Conservation (phyloP, 2,888 invertebrate species). For the Tortricodes alternella region DNA sequence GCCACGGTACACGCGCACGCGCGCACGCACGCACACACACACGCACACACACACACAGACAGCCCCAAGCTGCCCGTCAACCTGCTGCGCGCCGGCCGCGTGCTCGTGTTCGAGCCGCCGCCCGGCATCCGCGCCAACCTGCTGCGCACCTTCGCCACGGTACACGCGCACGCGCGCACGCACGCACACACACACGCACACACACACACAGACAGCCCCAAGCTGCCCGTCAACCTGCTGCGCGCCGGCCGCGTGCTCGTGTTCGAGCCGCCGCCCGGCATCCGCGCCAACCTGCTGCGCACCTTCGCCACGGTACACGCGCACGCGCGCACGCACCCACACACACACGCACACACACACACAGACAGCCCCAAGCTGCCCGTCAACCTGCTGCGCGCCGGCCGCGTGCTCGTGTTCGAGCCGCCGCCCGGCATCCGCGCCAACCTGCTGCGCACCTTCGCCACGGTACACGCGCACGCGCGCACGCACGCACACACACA, state of each 20-base stretch:
- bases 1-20: conserved; percentile 86
- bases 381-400: conserved; percentile 94
- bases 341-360: too few relatives aligned
- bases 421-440: conserved; percentile 99
- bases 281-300: conserved; percentile 95
- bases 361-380: too few relatives aligned
- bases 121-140: conserved; percentile 98
- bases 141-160: conserved; percentile 96
- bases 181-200: neutral
- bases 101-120: conserved; percentile 97
- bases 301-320: conserved; percentile 93
- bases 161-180: conserved; percentile 48
- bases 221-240: conserved; percentile 96
- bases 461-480: conserved; percentile 84
- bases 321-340: too few relatives aligned
- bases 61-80: conserved; percentile 93
- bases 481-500: too few relatives aligned
- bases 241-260: conserved; percentile 96
- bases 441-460: conserved; percentile 97
- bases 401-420: conserved; percentile 96
- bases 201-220: conserved; percentile 50
- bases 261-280: conserved; percentile 98
- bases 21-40: neutral
- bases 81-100: conserved; percentile 94
- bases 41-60: neutral